Conservation (phyloP, 2,113 vertebrate species). For the Camelus bactrianus region DNA sequence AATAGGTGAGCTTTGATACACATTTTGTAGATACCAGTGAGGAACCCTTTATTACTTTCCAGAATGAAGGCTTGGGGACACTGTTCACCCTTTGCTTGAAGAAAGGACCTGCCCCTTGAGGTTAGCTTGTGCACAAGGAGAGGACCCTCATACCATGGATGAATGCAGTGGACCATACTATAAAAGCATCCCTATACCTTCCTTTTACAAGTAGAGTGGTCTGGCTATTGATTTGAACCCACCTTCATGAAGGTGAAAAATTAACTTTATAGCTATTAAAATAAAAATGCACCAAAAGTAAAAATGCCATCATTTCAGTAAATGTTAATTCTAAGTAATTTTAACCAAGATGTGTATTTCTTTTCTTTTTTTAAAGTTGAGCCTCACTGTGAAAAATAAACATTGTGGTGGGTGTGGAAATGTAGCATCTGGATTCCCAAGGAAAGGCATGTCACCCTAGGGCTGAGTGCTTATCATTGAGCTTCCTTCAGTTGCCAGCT, state of each 20-base stretch:
- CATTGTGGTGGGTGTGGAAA: background rate
- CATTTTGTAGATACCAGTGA: background rate
- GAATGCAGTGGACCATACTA: background rate
- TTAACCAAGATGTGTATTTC: background rate
- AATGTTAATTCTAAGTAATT: background rate
- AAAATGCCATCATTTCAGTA: constrained; percentile 10
- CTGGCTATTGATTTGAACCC: background rate
- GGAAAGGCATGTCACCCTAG: background rate
- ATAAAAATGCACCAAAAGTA: background rate
- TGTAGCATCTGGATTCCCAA: background rate
- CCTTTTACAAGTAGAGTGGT: background rate
- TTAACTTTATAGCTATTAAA: background rate
- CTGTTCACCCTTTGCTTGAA: background rate
- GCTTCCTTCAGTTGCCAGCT: background rate
- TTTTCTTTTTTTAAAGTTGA: background rate
- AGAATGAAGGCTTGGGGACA: background rate
- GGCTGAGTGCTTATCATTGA: background rate
- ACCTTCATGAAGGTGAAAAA: background rate
- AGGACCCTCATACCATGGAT: background rate
- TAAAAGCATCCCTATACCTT: background rate
- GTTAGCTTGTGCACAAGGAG: background rate
- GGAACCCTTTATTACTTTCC: background rate
- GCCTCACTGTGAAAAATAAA: background rate
- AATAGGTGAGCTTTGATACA: background rate
- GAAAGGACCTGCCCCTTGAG: background rate